Evolutionary conservation across 1,140 invertebrate genomes (phyloP), one percentile per base, ranked within the genome.

Genomic region (Drosophila serrata): DNA sequence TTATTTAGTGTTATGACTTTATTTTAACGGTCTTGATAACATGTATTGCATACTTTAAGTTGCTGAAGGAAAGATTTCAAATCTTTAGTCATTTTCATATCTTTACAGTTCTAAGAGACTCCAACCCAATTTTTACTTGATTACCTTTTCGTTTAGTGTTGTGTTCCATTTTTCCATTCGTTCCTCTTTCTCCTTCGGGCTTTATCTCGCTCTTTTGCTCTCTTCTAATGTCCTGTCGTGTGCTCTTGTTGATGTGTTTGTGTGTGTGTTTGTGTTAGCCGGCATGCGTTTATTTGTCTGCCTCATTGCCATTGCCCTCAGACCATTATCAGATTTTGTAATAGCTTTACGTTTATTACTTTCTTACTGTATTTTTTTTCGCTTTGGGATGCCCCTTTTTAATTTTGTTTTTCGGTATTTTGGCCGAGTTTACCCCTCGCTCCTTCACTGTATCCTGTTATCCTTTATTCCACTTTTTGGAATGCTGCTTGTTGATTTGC

Each of bases 291-390:
- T 76, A 76, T 76, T 76, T 78, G 76, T 82, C 76, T 81, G 73
- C 70, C 85, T 81, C 69, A 90, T 78, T 79, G 86, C 87, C 86
- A 86, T 86, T 82, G 75, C 65, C 69, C 65, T 35, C 65, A 76
- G 81, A 90, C 86, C 75, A 90, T 90, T 90, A 90, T 90, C 85
- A 90, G 85, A 90, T 90, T 90, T 90, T 79, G 85, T 90, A 90
- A 90, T 90, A 90, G 86, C 86, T 90, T 90, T 90, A 86, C 86
- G 86, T 90, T 90, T 90, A 90, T 90, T 90, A 90, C 86, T 90
- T 90, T 90, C 84, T 90, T 90, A 63, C 75, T 57, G 67, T 78
- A 69, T 85, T 86, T 81, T 68, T 72, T 13, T 57, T 17, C 6
- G 29, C 19, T 51, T 58, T 78, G 78, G 74, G 72, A 70, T 75